Conservation (phyloP, 35 echinoderm and acorn worm species). For the Anneissia japonica region DNA sequence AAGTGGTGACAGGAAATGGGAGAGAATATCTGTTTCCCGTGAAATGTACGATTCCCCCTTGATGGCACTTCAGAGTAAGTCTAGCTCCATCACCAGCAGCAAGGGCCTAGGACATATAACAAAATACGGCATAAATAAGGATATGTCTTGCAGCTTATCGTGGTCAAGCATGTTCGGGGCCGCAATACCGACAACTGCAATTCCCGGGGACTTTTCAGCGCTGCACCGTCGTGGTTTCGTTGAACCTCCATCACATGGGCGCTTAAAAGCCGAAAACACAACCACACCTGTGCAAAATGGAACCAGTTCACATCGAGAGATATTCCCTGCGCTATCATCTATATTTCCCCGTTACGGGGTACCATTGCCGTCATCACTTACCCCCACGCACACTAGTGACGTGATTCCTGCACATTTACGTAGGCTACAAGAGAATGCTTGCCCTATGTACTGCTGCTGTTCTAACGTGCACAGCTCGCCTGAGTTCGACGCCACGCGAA, state of each 20-base stretch:
- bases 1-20: no score
- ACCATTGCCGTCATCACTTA: background rate
- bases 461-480: background rate
- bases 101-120: background rate
- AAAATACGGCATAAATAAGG: background rate
- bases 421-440: background rate
- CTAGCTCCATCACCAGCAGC: background rate
- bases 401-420: no score
- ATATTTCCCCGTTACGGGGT: background rate
- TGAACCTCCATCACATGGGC: background rate
- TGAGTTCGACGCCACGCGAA: background rate
- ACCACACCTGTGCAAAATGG: background rate
- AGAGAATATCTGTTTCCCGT: no score
- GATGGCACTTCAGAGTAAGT: background rate
- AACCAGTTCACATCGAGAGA: no score
- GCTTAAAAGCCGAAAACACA: background rate
- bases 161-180: background rate
- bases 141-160: background rate
- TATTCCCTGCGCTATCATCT: background rate
- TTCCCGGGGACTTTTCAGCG: background rate
- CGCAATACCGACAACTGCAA: background rate
- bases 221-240: background rate
- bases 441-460: background rate
- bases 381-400: background rate
- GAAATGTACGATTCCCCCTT: background rate